Conservation (phyloP, 1,140 invertebrate species). For the Drosophila watanabei region DNA sequence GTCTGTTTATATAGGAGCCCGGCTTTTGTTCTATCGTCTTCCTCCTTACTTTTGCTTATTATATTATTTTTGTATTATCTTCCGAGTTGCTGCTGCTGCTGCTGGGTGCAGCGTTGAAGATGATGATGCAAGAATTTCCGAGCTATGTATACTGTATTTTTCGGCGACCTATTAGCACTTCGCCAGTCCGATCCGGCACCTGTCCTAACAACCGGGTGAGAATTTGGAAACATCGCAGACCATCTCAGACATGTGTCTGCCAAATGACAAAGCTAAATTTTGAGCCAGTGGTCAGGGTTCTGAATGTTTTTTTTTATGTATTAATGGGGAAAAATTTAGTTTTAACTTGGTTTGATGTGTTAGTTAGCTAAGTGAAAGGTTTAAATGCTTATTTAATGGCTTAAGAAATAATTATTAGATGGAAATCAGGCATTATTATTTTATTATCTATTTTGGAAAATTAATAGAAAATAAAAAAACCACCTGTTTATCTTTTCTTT, state of each 20-base stretch:
- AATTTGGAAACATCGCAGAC: constrained; percentile 30
- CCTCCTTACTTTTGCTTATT: constrained; percentile 14
- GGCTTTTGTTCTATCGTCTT: constrained; percentile 29
- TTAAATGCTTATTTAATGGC: fast-evolving
- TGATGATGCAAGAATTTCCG: constrained; percentile 52
- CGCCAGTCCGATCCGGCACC: neutral
- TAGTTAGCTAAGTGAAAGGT: neutral
- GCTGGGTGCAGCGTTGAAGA: constrained; percentile 3
- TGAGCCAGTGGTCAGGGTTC: neutral
- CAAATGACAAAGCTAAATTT: neutral
- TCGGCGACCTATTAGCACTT: constrained; percentile 47
- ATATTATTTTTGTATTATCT: constrained; percentile 32
- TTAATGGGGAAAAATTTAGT: neutral
- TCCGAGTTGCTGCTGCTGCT: neutral
- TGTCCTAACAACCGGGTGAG: constrained; percentile 39
- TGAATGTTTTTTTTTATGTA: neutral
- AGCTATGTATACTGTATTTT: constrained; percentile 13
- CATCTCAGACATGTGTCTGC: constrained; percentile 4
- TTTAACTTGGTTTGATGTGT: neutral
- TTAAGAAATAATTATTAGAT: neutral
- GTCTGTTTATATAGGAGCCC: constrained; percentile 71
- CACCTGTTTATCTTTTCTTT: neutral
- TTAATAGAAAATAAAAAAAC: neutral
- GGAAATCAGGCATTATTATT: no score
- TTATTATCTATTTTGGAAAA: neutral